Conservation (phyloP, 2,797 vertebrate genomes). For the Gallinago solitaria region DNA sequence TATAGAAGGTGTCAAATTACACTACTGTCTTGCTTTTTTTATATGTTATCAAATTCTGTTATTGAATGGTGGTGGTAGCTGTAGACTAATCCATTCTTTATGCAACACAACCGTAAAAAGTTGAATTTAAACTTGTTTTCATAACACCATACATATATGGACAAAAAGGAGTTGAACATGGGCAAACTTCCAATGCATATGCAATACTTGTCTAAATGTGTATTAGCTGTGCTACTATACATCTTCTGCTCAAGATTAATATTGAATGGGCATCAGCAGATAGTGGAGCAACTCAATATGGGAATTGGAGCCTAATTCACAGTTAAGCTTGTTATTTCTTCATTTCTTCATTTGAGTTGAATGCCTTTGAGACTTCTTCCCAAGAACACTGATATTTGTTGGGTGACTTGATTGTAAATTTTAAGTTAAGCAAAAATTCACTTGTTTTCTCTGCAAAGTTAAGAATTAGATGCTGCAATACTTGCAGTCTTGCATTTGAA, state of each 20-base stretch:
- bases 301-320: not conserved
- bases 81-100: not conserved
- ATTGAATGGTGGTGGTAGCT: not conserved
- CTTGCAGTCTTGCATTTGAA: not conserved
- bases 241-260: not conserved
- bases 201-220: not conserved
- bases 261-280: not conserved
- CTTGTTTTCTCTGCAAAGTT: not conserved
- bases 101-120: too few relatives aligned
- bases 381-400: not conserved
- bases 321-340: not conserved
- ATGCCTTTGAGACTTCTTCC: not conserved
- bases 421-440: not conserved
- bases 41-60: not conserved
- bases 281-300: not conserved
- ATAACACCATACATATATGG: fast-evolving
- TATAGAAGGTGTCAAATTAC: not conserved
- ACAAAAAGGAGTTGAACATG: not conserved
- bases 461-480: not conserved
- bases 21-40: not conserved
- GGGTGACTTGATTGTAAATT: not conserved
- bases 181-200: fast-evolving
- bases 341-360: not conserved
- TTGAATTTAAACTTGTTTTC: not conserved
- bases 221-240: not conserved